These are phyloP conservation scores for Silurus lanzhouensis DNA, from an alignment of 2,797 vertebrate species.

Conservation along the genomic window DNA sequence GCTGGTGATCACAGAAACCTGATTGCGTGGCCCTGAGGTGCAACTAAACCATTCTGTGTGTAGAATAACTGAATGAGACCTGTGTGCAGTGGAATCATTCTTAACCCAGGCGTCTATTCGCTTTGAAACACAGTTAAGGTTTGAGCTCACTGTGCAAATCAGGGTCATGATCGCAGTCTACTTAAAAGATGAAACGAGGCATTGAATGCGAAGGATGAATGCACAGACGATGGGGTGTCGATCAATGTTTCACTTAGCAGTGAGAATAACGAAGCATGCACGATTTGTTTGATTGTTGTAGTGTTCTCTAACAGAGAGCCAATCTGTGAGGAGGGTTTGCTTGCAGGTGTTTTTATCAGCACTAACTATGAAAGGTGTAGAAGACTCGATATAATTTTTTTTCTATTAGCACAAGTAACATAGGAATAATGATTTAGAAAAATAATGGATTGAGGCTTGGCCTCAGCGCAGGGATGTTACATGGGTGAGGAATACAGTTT, in stretches of 20 bases:
- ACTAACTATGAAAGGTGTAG: not conserved
- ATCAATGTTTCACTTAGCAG: not conserved
- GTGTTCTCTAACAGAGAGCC: not conserved
- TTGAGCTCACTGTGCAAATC: slow-evolving; percentile 8
- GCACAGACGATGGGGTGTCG: not conserved
- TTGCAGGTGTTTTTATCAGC: not conserved
- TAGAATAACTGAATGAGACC: slow-evolving; percentile 43
- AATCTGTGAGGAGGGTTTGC: not conserved
- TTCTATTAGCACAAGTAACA: no score
- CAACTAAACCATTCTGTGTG: slow-evolving; percentile 18
- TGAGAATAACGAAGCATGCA: not conserved
- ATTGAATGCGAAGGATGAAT: not conserved
- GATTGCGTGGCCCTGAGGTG: slow-evolving; percentile 28
- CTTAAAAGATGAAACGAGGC: not conserved
- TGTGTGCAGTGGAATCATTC: slow-evolving; percentile 28
- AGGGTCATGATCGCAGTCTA: not conserved
- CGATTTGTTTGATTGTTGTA: not conserved
- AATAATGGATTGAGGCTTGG: not conserved
- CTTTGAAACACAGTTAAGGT: not conserved
- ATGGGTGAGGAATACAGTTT: not conserved
- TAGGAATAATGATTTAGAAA: not conserved
- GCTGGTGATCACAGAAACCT: not conserved
- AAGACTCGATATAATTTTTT: not conserved
- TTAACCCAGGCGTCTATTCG: slow-evolving; percentile 19
- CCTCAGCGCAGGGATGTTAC: not conserved